Evolutionary conservation across 2,113 vertebrate genomes (phyloP), one percentile per base, ranked within the genome.

Genomic region (Chaenocephalus aceratus): DNA sequence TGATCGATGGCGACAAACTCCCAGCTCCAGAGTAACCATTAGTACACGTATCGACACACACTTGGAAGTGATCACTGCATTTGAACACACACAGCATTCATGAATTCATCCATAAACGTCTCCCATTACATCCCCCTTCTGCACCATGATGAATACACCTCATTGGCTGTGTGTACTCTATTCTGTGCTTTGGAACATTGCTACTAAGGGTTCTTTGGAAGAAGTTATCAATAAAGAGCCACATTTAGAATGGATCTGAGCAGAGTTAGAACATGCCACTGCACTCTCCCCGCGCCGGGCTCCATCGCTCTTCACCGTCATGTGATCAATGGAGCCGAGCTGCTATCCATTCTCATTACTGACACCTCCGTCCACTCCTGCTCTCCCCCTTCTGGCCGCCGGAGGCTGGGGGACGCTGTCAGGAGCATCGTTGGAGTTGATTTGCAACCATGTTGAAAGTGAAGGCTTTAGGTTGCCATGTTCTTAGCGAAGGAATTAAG

Each of bases 161-260:
- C 75, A 63, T 5, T 58, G 59, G 51, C 75, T 72, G 53, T 62
- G 75, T 79, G 85, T 88, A 80, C 72, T 84, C 62, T 34, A 6
- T 59, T 61, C 51, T 48, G 64, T 65, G 54, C 67, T 49, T 30
- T 72, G 30, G 51, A 83, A 4, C 59, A 18, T 9, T 44, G 68
- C 74, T n/a, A 56, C 61, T 54, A 30, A 82, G 44, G 67, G 4
- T 83, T 84, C 23, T 7, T 64, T 77, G 63, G 76, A 80, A 84
- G 80, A 83, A 71, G 83, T 88, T 94, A 92, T 95, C 93, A 88
- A 88, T 94, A 90, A 23, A 4, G 23, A 53, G 83, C 65, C 77
- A 92, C 95, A 95, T 93, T 83, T 83, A 87, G 79, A 94, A 95
- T 94, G 89, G 93, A 94, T 95, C 85, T 62, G 72, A 81, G 79